These are phyloP conservation scores for Zoanthus gigantus DNA, from an alignment of 92 coral and sea anemone genomes.

Conservation along the genomic window DNA sequence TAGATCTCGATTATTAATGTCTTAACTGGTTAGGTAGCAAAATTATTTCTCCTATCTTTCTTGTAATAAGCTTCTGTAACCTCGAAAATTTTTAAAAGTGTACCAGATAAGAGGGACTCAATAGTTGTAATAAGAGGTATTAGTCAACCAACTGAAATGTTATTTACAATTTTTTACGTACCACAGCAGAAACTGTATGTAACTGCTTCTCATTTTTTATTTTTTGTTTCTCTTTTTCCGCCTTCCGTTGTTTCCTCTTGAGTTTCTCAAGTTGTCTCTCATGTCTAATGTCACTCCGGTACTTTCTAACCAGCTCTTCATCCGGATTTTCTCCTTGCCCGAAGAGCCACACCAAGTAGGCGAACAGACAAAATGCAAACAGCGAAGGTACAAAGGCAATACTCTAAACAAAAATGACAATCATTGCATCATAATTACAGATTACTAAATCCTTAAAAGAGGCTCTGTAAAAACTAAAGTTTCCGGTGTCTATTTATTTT, in stretches of 20 bases:
- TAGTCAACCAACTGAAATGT: too few relatives aligned
- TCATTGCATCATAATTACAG: not conserved
- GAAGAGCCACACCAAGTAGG: slow-evolving; percentile 83
- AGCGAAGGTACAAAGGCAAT: slow-evolving; percentile 86
- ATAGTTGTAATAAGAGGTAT: too few relatives aligned
- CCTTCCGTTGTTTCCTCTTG: slow-evolving; percentile 48
- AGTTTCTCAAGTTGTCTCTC: slow-evolving; percentile 74
- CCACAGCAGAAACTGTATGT: slow-evolving; percentile 33
- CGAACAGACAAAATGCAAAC: slow-evolving; percentile 77
- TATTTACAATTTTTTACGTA: not conserved
- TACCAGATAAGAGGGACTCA: too few relatives aligned
- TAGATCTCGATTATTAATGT: not conserved
- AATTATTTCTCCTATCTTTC: too few relatives aligned
- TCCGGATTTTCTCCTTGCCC: slow-evolving; percentile 91
- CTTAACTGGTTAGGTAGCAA: too few relatives aligned
- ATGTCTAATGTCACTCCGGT: slow-evolving; percentile 74
- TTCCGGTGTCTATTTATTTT: too few relatives aligned
- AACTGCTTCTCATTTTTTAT: slow-evolving; percentile 10
- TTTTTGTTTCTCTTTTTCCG: slow-evolving; percentile 47
- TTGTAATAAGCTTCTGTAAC: too few relatives aligned
- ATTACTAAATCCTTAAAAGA: too few relatives aligned
- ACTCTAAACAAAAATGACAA: not conserved
- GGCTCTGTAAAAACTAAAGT: too few relatives aligned
- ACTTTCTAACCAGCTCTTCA: slow-evolving; percentile 80
- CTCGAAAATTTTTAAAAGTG: too few relatives aligned